Evolutionary conservation across 2,888 invertebrate genomes (phyloP), one percentile per base, ranked within the genome.

Genomic region (Caenorhabditis sp.): DNA sequence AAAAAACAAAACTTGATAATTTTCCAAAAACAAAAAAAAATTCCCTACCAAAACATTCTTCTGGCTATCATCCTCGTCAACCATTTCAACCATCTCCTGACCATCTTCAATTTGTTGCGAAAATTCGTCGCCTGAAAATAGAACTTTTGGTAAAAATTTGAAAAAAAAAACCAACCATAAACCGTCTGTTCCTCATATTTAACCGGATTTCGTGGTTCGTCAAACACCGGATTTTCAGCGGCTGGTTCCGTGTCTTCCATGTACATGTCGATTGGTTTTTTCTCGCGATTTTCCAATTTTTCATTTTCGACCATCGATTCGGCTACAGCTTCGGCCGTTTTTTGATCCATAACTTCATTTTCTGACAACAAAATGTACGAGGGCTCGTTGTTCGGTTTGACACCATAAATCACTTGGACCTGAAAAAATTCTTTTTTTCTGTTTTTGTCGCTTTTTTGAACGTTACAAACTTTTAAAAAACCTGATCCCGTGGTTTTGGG

Each of bases 361-460:
- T 76, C 77, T 26, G 66, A 62, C 0, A 81, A 60, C 23, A 81
- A 53, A 61, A 73, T 80, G 68, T 78, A 83, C 12, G 87, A 84
- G 53, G 83, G 79, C 62, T 83, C 86, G 24, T 63, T 57, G 64
- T 68, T 69, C 60, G 79, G 85, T 17, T 86, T 85, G 72, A 84
- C 81, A 62, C 75, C 76, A 36, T 63, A 69, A 36, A 78, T 69
- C n/a, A 71, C 65, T 73, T 79, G 74, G 36, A 76, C 71, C 74
- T 74, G 55, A 1, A 62, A 58, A 60, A 14, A 26, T n/a, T 1
- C 10, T 31, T 31, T 21, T 27, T 57, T 55, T 26, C 55, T 12
- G 24, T 5, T 21, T 55, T 10, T n/a, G 5, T 50, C 17, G 4
- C 19, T 50, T 5, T 50, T 50, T 50, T 5, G n/a, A 50, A 50